Evolutionary conservation across 2,888 invertebrate genomes (phyloP), one percentile per base, ranked within the genome.

Genomic region (Fabriciana adippe): DNA sequence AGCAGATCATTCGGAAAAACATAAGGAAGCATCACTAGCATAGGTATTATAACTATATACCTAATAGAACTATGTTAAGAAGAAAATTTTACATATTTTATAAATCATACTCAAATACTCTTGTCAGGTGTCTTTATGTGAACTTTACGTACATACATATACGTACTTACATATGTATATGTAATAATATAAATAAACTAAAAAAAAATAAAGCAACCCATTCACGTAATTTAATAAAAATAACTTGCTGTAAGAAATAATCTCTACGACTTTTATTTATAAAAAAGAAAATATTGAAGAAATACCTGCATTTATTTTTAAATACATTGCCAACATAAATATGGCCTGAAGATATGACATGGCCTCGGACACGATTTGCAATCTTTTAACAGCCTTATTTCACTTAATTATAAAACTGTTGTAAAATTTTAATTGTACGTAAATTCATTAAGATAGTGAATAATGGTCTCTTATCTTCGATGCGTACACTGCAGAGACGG

Each of bases 251-350:
- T 21, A 2, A 53, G 14, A 53, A 14, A 16, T 5, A 51, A 51
- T 16, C 3, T 14, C 15, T 2, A 14, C 1, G 4, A n/a, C 8
- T 51, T 50, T 50, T 16, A 1, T 51, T n/a, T n/a, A 51, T 16
- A 51, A 3, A n/a, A 51, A 53, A 53, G 16, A n/a, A 16, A 50
- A 14, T 14, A 14, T 54, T 14, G 18, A 60, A 15, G 18, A 67
- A 55, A 15, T 64, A 71, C 71, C 71, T 64, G 71, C 71, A 2
- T 59, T 48, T 48, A 59, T 48, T 59, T 48, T 48, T 4, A 59
- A 26, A 13, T 26, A 59, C 16, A 59, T 48, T 11, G 59, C 26
- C n/a, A 48, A 47, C 5, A 59, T 13, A 18, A 59, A 26, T 16
- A 70, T 35, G 31, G 54, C 55, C 48, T 47, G 66, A 31, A 50